Evolutionary conservation across 2,888 invertebrate species (phyloP).

Genomic region (Cosmorhoe ocellata): DNA sequence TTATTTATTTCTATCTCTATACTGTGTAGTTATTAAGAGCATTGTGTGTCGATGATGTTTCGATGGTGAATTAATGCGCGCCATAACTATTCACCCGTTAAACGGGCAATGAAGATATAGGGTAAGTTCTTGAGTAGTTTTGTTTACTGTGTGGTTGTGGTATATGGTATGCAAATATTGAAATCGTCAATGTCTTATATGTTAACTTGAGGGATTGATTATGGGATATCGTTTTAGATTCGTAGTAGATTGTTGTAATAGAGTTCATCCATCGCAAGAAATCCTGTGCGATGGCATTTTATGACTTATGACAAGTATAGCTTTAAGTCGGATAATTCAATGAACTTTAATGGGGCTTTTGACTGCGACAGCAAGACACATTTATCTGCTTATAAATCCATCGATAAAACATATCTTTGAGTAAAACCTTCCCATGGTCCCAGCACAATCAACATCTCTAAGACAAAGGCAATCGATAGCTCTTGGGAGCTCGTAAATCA

Average conservation of each 20-base stretch:
- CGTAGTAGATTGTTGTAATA: too few relatives aligned
- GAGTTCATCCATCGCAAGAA: too few relatives aligned
- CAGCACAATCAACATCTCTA: slow-evolving; percentile 28
- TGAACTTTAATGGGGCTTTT: too few relatives aligned
- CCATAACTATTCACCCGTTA: slow-evolving; percentile 32
- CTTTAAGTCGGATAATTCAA: too few relatives aligned
- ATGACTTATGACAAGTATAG: too few relatives aligned
- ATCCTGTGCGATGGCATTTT: too few relatives aligned
- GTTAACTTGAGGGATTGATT: not conserved
- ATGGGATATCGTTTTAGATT: too few relatives aligned
- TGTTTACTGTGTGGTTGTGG: slow-evolving; percentile 15
- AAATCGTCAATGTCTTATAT: slow-evolving; percentile 12
- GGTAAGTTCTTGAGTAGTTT: slow-evolving; percentile 26
- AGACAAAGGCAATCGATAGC: slow-evolving; percentile 34
- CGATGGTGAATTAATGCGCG: slow-evolving; percentile 47
- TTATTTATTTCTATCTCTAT: slow-evolving; percentile 1
- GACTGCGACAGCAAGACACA: too few relatives aligned
- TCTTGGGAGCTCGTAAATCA: slow-evolving; percentile 48
- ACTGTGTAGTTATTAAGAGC: slow-evolving; percentile 50
- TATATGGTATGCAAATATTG: slow-evolving; percentile 23
- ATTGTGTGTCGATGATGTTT: slow-evolving; percentile 51
- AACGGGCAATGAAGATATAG: slow-evolving; percentile 30
- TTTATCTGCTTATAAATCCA: not conserved
- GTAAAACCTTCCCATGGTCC: slow-evolving; percentile 17
- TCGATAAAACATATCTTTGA: not conserved